Evolutionary conservation across 2,113 vertebrate species (phyloP).

Genomic region (Lampris incognitus): DNA sequence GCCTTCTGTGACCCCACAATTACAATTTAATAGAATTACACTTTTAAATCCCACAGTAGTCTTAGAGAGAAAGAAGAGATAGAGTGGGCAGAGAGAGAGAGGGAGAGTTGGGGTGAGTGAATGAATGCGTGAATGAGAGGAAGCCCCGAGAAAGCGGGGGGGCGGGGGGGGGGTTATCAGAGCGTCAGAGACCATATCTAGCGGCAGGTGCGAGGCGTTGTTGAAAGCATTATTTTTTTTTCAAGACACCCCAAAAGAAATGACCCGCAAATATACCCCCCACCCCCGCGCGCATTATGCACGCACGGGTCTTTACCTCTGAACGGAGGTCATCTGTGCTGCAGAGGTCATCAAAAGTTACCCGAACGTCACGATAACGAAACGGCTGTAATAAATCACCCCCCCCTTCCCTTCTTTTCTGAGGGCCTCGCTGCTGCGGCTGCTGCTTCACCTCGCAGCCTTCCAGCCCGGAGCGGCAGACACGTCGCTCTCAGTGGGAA

Average conservation of each 20-base stretch:
- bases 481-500: too few species aligned
- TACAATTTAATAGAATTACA: slow-evolving; percentile 88
- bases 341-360: too few species aligned
- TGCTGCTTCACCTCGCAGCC: too few species aligned
- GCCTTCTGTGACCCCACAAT: slow-evolving; percentile 84
- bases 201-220: slow-evolving; percentile 62
- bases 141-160: background rate
- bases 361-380: too few species aligned
- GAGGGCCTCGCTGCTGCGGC: too few species aligned
- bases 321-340: too few species aligned
- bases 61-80: slow-evolving; percentile 27
- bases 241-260: background rate
- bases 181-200: slow-evolving; percentile 29
- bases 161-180: slow-evolving; percentile 73
- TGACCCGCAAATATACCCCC: too few species aligned
- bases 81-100: background rate
- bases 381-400: too few species aligned
- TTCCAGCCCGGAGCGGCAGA: too few species aligned
- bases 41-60: slow-evolving; percentile 81
- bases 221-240: slow-evolving; percentile 26
- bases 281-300: background rate
- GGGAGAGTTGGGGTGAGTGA: slow-evolving; percentile 3
- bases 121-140: background rate
- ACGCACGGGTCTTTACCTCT: background rate
- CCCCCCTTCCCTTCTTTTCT: too few species aligned